Percentiles rank a stretch among this genome's conserved stretches.
These are phyloP conservation scores for Brassicogethes aeneus DNA, from an alignment of 2,888 invertebrate species.

Conservation along the genomic window DNA sequence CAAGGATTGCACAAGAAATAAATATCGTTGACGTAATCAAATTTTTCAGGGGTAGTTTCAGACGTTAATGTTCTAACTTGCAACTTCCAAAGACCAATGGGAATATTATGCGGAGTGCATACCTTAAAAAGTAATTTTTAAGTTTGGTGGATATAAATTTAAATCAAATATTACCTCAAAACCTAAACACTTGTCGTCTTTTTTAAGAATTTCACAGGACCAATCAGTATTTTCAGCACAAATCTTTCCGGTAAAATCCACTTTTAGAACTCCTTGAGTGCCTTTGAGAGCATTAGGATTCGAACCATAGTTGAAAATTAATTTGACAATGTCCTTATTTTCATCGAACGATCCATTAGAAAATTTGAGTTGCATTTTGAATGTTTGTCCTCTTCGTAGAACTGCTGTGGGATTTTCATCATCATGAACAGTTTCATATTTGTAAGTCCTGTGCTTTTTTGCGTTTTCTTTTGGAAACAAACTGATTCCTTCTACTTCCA, in stretches of 20 bases:
- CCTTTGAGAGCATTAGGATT: conserved; percentile 47
- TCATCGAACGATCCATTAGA: conserved; percentile 50
- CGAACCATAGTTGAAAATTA: conserved; percentile 58
- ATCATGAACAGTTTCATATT: conserved; percentile 60
- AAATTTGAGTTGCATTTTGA: conserved; percentile 60
- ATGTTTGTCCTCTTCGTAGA: conserved; percentile 63
- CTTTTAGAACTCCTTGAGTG: conserved; percentile 42
- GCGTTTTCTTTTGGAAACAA: conserved; percentile 64
- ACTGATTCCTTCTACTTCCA: conserved; percentile 50
- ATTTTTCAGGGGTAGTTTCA: conserved; percentile 40
- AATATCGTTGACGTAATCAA: conserved; percentile 56
- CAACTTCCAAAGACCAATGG: conserved; percentile 61
- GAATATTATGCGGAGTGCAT: conserved; percentile 53
- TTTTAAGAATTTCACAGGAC: conserved; percentile 31
- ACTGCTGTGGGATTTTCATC: conserved; percentile 53
- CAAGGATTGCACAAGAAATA: conserved; percentile 79
- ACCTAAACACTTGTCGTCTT: conserved; percentile 33
- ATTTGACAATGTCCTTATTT: conserved; percentile 52
- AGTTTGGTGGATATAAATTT: conserved; percentile 5
- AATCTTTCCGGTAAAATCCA: conserved; percentile 21
- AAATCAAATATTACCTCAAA: conserved; percentile 32
- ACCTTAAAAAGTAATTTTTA: conserved; percentile 44
- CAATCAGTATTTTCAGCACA: conserved; percentile 28
- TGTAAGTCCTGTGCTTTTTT: conserved; percentile 56
- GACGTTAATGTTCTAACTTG: conserved; percentile 51